Percentiles rank a stretch among this genome's conserved stretches.
These are phyloP conservation scores for Phyllostomus discolor DNA, from an alignment of 2,113 vertebrate genomes.

Conservation along the genomic window DNA sequence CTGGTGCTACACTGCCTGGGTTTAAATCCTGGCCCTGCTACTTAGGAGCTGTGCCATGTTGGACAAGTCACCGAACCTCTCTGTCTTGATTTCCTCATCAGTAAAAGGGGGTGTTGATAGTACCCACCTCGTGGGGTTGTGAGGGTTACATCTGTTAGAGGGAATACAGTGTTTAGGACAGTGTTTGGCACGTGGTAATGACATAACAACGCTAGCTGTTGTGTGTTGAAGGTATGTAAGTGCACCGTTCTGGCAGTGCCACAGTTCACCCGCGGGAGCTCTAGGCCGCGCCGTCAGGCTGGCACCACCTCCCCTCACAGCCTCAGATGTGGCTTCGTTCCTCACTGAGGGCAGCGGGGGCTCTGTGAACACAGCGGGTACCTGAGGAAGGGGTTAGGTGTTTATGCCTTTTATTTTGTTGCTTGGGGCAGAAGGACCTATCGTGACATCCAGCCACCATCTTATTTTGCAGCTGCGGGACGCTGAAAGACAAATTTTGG, in stretches of 20 bases:
- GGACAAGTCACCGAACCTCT: neutral
- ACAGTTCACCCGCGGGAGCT: accelerated
- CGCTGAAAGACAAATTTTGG: neutral
- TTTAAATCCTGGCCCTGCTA: neutral
- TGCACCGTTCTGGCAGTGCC: too few species aligned
- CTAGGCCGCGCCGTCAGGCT: neutral
- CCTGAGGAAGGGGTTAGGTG: too few species aligned
- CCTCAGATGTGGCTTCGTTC: neutral
- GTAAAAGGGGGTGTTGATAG: neutral
- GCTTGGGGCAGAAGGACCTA: neutral
- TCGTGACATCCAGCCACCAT: neutral
- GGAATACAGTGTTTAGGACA: accelerated
- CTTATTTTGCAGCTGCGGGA: neutral
- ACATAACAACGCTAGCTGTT: accelerated
- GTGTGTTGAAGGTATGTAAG: too few species aligned
- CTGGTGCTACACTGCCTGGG: neutral
- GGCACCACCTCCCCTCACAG: neutral
- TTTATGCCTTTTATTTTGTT: neutral
- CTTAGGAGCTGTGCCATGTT: neutral
- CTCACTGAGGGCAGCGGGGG: too few species aligned
- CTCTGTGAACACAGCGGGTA: neutral
- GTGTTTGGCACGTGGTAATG: accelerated
- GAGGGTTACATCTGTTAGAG: accelerated
- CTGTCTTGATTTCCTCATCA: neutral
- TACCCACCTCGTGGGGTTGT: too few species aligned